Conservation (phyloP, 2,888 invertebrate genomes). For the Lepas anatifera region DNA sequence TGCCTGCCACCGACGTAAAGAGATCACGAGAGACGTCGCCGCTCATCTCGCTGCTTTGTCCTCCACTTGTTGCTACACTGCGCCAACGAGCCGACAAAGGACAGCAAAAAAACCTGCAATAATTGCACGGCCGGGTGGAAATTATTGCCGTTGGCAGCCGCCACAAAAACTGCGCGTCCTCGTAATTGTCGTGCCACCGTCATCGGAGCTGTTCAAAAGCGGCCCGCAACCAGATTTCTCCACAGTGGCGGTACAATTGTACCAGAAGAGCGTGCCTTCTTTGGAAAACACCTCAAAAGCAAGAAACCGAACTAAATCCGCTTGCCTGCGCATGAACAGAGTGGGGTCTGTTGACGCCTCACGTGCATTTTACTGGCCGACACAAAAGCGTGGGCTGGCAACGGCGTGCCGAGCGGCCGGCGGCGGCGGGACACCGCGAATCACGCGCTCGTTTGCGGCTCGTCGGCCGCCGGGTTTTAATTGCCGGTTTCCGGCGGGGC, state of each 20-base stretch:
- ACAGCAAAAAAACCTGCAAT: not conserved
- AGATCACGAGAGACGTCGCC: not conserved
- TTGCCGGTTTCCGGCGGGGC: not conserved
- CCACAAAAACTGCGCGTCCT: not conserved
- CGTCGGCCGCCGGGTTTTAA: not conserved
- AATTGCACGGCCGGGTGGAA: not conserved
- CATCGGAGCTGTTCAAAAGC: no score
- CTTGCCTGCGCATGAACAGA: no score
- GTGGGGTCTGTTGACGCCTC: no score
- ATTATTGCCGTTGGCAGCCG: not conserved
- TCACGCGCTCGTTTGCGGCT: not conserved
- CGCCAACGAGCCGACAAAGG: conserved; percentile 6
- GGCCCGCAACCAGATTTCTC: no score
- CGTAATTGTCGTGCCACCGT: no score
- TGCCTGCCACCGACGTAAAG: no score
- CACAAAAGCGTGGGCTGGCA: no score
- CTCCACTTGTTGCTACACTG: not conserved
- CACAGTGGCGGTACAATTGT: no score
- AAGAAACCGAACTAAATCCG: no score
- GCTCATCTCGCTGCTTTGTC: not conserved
- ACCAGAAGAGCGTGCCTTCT: no score
- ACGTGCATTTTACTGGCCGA: no score
- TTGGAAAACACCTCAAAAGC: no score
- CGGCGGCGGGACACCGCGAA: not conserved
- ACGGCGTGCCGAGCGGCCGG: not conserved